Evolutionary conservation across 2,888 invertebrate genomes (phyloP).

Genomic region (Cephus spinipes): DNA sequence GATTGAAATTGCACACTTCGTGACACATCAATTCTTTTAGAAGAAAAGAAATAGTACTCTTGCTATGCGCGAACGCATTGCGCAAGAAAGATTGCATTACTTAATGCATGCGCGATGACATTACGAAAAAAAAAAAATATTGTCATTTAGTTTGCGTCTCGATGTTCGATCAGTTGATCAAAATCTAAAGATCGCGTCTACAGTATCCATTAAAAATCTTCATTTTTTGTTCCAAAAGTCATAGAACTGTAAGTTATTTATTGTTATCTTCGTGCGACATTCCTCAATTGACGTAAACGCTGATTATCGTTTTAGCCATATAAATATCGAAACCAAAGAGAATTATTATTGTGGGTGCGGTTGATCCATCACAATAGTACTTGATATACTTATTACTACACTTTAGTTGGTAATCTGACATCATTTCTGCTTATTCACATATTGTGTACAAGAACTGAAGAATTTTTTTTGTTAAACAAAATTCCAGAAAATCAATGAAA

Average conservation of each 20-base stretch:
- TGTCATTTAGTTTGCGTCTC: not conserved
- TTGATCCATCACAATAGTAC: not conserved
- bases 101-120: not conserved
- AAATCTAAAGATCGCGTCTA: not conserved
- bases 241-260: not conserved
- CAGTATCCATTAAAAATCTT: not conserved
- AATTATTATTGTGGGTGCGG: not conserved
- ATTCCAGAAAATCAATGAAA: not conserved
- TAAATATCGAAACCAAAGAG: not conserved
- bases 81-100: not conserved
- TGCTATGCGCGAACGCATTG: not conserved
- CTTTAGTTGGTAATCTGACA: not conserved
- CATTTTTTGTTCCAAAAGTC: not conserved
- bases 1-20: not conserved
- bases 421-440: not conserved
- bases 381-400: not conserved
- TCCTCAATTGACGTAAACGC: not conserved
- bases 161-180: not conserved
- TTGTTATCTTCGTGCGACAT: not conserved
- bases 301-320: not conserved
- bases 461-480: not conserved
- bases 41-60: not conserved
- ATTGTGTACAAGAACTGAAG: not conserved
- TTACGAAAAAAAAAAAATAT: not conserved
- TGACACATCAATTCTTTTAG: too few species aligned